Conservation (phyloP, 2,888 invertebrate species). For the Drosophila stalkeri region DNA sequence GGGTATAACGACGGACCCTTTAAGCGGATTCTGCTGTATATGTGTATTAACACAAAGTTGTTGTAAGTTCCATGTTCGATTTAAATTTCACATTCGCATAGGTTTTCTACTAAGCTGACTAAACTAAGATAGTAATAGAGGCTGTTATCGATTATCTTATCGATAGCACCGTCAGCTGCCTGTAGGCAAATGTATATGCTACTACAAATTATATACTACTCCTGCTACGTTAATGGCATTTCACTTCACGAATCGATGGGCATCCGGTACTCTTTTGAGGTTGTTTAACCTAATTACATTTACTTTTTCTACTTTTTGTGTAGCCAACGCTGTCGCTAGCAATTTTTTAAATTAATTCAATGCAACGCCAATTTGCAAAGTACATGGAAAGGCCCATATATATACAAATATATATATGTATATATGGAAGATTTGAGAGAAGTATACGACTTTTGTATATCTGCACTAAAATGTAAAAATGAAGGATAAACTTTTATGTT, state of each 20-base stretch:
- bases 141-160: too few relatives aligned
- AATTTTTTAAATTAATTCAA: slow-evolving; percentile 24
- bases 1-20: too few relatives aligned
- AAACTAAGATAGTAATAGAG: too few relatives aligned
- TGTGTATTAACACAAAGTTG: too few relatives aligned
- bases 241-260: background rate
- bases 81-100: too few relatives aligned
- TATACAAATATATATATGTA: background rate
- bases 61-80: too few relatives aligned
- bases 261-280: background rate
- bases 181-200: too few relatives aligned
- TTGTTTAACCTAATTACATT: slow-evolving; percentile 37
- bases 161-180: too few relatives aligned
- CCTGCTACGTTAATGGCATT: background rate
- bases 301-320: slow-evolving; percentile 40
- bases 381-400: background rate
- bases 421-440: background rate
- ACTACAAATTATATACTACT: too few relatives aligned
- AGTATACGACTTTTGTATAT: background rate
- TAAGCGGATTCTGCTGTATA: too few relatives aligned
- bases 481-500: background rate
- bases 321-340: background rate
- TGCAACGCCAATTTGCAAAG: background rate
- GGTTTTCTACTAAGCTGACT: too few relatives aligned
- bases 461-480: background rate